A percentile compares a stretch with the other conserved stretches of the same genome.
These are phyloP conservation scores for Scomber colias DNA, from an alignment of 2,113 vertebrate species.

Conservation along the genomic window DNA sequence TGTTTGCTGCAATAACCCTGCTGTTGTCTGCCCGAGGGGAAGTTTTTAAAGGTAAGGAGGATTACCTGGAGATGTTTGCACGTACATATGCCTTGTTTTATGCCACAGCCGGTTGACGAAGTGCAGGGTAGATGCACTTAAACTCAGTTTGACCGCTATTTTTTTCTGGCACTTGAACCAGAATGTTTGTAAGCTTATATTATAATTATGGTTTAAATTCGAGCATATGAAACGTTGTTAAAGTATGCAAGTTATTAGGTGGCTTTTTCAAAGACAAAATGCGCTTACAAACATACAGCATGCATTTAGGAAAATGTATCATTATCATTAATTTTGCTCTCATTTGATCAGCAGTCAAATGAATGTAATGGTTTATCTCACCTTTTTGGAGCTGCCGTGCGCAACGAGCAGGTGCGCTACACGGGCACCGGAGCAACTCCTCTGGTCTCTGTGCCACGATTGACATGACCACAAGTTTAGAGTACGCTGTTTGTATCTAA, in stretches of 20 bases:
- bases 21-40: constrained; percentile 82
- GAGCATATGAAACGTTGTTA: no score
- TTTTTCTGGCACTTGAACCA: constrained; percentile 8
- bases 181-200: neutral
- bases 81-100: neutral
- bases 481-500: constrained; percentile 49
- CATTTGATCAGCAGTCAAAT: neutral
- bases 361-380: neutral
- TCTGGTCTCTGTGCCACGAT: neutral
- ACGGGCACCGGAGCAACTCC: constrained; percentile 5
- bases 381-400: constrained; percentile 28
- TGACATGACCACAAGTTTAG: constrained; percentile 23
- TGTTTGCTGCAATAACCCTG: constrained; percentile 80
- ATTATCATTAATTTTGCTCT: neutral
- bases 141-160: constrained; percentile 40
- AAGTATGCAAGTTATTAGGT: neutral
- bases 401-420: constrained; percentile 61
- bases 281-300: neutral
- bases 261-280: neutral
- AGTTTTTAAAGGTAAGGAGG: constrained; percentile 86
- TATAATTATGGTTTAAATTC: neutral
- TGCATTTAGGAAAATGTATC: no score
- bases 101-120: neutral
- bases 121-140: neutral
- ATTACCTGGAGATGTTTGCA: constrained; percentile 19